Evolutionary conservation across 2,888 invertebrate genomes (phyloP), one percentile per base, ranked within the genome.

Genomic region (Pyrochroa serraticornis): DNA sequence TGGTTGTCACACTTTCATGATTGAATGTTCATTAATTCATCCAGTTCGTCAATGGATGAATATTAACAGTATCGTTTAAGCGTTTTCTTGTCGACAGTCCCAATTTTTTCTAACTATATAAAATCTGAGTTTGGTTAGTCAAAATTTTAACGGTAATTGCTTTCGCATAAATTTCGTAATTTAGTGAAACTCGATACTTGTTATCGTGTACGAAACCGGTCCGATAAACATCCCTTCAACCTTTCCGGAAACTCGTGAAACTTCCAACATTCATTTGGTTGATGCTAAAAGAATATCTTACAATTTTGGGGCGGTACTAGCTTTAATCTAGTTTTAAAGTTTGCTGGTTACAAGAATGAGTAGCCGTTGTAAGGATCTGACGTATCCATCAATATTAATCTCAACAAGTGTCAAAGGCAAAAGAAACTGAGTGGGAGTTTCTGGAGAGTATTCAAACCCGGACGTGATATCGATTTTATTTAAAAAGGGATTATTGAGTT

Each of bases 301-400:
- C 47, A 51, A 49, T 58, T 49, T 49, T 33, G 39, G 31, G 47
- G 38, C 46, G 47, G 49, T 47, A 39, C 50, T 46, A 43, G 32
- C 50, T 55, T 56, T 56, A 59, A 58, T 57, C 56, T 50, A 50
- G 53, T 56, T 56, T 59, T 59, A 62, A 62, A 50, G 44, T 59
- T 62, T 33, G 22, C 9, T 10, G 36, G 44, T 31, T 12, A 32
- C 39, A 13, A 39, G 39, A 12, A 9, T 39, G 10, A 13, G 39
- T 13, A 5, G 22, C 22, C 22, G 22, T 22, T 22, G 39, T 9
- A 12, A 7, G 22, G 22, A 36, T n/a, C n/a, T 33, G 34, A 7
- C 5, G 30, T 41, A 37, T 45, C 54, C 64, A 65, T 67, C 64
- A 67, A 65, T 67, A 64, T 65, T 65, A 64, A 65, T 67, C 60